Base-by-base conservation (phyloP, 2,797 vertebrate genomes). In the Poeciliopsis presidionis region DNA sequence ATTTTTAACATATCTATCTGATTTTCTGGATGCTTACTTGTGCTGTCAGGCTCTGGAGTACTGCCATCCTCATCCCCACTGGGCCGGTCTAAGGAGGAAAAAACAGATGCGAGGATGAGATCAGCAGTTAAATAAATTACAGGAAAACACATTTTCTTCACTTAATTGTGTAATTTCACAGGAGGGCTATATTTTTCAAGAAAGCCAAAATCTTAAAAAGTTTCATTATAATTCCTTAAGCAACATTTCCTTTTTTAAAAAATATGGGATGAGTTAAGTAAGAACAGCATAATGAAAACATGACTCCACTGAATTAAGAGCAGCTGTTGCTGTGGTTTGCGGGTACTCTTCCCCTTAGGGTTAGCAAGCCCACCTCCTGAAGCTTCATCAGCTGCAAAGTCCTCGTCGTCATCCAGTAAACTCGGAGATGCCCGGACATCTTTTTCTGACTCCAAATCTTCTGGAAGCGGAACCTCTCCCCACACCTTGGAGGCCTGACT, bases 1-100 rank as follows among this genome's bases (percentile, higher is more conserved):
- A 73, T 46, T 61, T 78, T 59, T 72, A 82, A 73, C 5, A 75
- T 13, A 70, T 77, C 41, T 13, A 59, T n/a, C 75, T 5, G 12
- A 76, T 84, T 43, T 67, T 72, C 57, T 70, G 57, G n/a, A 73
- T 18, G 43, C 82, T 95, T 93, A 96, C 96, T 92, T 91, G 94
- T 90, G 83, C 65, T 83, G 39, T 86, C 88, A 18, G 88, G 86
- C 84, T 95, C 95, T 0, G 94, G 90, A 2, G 95, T 88, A 89
- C 96, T 96, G 72, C 96, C 96, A 33, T 94, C 95, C 22, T 95
- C 95, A 57, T 96, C 95, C 84, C 96, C 95, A 57, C 95, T 96
- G 77, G 94, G 94, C 36, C 81, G 81, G 43, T 95, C 95, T 96
- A 41, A 71, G 76, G 53, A 86, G 63, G 70, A 8, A 86, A 8